These are phyloP conservation scores for Oegoconia quadripuncta DNA, from an alignment of 2,888 invertebrate species.

Conservation along the genomic window DNA sequence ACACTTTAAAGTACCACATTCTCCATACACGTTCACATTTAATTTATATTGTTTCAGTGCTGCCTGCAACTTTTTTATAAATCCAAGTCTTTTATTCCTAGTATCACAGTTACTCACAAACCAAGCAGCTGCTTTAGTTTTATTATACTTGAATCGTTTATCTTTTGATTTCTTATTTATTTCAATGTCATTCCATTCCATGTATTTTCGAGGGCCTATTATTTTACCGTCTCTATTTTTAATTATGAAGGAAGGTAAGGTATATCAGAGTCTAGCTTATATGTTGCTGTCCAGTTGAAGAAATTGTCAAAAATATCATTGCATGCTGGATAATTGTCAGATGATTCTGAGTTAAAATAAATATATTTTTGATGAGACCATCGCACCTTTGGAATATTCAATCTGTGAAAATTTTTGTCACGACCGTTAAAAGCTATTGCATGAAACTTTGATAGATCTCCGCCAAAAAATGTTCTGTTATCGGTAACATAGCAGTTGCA, in stretches of 20 bases:
- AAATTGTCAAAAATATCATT: conserved; percentile 42
- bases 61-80: conserved; percentile 38
- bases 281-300: conserved; percentile 69
- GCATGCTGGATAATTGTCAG: conserved; percentile 58
- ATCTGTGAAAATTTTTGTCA: conserved; percentile 19
- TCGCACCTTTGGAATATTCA: conserved; percentile 37
- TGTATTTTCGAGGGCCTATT: conserved; percentile 49
- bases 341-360: conserved; percentile 60
- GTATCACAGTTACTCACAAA: conserved; percentile 59
- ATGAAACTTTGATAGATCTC: conserved; percentile 47
- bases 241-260: conserved; percentile 52
- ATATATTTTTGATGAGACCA: conserved; percentile 57
- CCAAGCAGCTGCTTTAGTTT: conserved; percentile 63
- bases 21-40: conserved; percentile 75
- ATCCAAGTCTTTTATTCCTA: conserved; percentile 40
- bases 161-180: conserved; percentile 34
- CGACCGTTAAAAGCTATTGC: conserved; percentile 62
- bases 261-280: conserved; percentile 62
- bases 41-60: conserved; percentile 35
- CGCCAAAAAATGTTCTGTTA: conserved; percentile 39
- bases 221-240: conserved; percentile 39
- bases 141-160: conserved; percentile 35
- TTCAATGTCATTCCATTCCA: conserved; percentile 38
- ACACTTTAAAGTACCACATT: conserved; percentile 50
- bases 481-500: conserved; percentile 56